Evolutionary conservation across 2,888 invertebrate genomes (phyloP), one percentile per base, ranked within the genome.

Genomic region (Parnassius apollo): DNA sequence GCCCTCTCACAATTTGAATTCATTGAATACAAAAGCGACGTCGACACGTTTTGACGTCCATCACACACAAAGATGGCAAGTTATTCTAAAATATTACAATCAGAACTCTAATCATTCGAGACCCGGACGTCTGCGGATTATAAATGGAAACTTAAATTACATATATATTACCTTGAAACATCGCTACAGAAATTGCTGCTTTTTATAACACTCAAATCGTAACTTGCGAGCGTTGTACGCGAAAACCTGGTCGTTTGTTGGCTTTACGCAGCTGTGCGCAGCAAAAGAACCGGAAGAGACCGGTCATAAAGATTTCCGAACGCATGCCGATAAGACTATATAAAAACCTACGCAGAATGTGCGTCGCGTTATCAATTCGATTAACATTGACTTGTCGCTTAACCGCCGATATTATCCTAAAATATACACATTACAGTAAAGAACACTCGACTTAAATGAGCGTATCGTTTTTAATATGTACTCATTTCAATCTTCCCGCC

Each of bases 321-420:
- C 13, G 49, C 13, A 49, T 9, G 13, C 13, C 49, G 13, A 18
- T 13, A n/a, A 49, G 2, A 18, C n/a, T 18, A 49, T 13, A 48
- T 11, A n/a, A 48, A 8, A 48, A 48, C 2, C 48, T n/a, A 2
- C 48, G 48, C 48, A 48, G 1, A 46, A 9, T 13, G 49, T 13
- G 49, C 49, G 49, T 13, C 49, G n/a, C 12, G 11, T 11, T 4
- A 11, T n/a, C 46, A 18, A 46, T n/a, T 46, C 49, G 49, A 49
- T 13, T 11, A 18, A 72, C 67, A 76, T 74, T 74, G 68, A 68
- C 68, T 71, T 71, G 65, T 69, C 77, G 71, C 72, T 74, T 73
- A 78, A 75, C 74, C 75, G 76, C 70, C 49, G 51, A 55, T 45
- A 12, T n/a, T 70, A 49, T 13, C 49, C 13, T 49, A 49, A 49